phyloP scores from a whole-genome alignment of 2,888 invertebrate species.

The Melanostoma scalare region DNA sequence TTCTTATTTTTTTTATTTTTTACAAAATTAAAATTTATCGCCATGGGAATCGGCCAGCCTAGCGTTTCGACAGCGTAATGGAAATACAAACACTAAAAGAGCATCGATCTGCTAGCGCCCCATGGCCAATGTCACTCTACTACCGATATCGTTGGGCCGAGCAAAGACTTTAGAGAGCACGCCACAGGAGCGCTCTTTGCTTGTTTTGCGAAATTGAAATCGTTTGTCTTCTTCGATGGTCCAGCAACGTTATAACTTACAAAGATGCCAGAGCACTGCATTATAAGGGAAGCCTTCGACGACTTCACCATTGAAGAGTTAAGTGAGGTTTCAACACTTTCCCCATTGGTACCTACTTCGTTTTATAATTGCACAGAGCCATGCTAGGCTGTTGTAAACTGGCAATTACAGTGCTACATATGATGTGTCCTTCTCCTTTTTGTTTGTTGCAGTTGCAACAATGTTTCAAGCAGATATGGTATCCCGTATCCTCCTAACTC shows the following conservation, averaged over 20 bases:
- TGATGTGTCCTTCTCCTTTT: conserved; percentile 17
- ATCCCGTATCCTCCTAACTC: not conserved
- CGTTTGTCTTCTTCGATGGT: conserved; percentile 50
- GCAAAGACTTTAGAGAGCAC: conserved; percentile 30
- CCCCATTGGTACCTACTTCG: not conserved
- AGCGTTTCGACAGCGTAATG: not conserved
- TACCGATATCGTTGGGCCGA: conserved; percentile 1
- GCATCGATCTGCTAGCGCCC: conserved; percentile 27
- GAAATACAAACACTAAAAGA: not conserved
- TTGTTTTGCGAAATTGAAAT: conserved; percentile 52
- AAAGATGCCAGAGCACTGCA: conserved; percentile 10
- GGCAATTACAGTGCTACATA: conserved; percentile 45
- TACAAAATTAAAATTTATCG: conserved; percentile 55
- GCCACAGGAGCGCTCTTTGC: conserved; percentile 51
- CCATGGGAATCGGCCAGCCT: conserved; percentile 35
- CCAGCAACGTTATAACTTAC: conserved; percentile 32
- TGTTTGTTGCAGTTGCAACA: conserved; percentile 35
- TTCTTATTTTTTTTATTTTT: too few species aligned
- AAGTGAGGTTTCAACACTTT: conserved; percentile 65
- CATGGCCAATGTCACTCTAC: conserved; percentile 32
- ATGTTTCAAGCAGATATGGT: conserved; percentile 44
- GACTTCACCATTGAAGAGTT: not conserved
- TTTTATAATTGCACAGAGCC: conserved; percentile 36
- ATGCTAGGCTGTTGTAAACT: conserved; percentile 38
- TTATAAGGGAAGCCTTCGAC: not conserved